These are phyloP conservation scores for Adelosebastes latens DNA, from an alignment of 2,797 vertebrate genomes.

Conservation along the genomic window DNA sequence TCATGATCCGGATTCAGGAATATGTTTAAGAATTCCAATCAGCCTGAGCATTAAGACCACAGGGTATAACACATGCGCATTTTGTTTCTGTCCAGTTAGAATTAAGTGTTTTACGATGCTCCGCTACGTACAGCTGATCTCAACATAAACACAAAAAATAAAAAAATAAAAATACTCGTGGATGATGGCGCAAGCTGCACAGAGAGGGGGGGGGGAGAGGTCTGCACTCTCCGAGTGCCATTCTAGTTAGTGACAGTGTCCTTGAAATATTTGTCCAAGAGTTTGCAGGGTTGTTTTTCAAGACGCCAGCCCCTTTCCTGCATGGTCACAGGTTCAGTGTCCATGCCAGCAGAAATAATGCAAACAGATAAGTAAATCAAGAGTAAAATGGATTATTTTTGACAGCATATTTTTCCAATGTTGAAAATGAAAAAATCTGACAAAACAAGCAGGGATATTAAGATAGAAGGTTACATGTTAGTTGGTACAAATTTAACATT, in stretches of 20 bases:
- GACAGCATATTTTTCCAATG: background rate
- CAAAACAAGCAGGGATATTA: background rate
- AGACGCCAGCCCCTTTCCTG: background rate
- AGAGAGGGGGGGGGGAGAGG: too few species aligned
- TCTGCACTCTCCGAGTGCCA: too few species aligned
- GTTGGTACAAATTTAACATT: background rate
- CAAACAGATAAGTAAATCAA: background rate
- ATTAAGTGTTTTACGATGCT: too few species aligned
- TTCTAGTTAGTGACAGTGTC: background rate
- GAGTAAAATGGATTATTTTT: background rate
- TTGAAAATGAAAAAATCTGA: background rate
- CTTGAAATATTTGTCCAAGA: constrained; percentile 8
- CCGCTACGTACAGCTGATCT: too few species aligned
- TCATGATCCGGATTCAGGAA: too few species aligned
- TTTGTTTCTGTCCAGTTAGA: too few species aligned
- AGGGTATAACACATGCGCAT: too few species aligned
- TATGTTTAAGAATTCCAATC: too few species aligned
- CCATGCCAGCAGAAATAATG: background rate
- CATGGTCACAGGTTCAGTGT: background rate
- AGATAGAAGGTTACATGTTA: background rate
- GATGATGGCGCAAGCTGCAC: too few species aligned
- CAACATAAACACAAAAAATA: too few species aligned
- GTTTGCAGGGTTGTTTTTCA: background rate
- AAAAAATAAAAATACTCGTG: too few species aligned
- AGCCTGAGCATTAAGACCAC: too few species aligned